These are phyloP conservation scores for Brachionus rotundiformis DNA, from an alignment of 1,140 invertebrate species.

Conservation along the genomic window DNA sequence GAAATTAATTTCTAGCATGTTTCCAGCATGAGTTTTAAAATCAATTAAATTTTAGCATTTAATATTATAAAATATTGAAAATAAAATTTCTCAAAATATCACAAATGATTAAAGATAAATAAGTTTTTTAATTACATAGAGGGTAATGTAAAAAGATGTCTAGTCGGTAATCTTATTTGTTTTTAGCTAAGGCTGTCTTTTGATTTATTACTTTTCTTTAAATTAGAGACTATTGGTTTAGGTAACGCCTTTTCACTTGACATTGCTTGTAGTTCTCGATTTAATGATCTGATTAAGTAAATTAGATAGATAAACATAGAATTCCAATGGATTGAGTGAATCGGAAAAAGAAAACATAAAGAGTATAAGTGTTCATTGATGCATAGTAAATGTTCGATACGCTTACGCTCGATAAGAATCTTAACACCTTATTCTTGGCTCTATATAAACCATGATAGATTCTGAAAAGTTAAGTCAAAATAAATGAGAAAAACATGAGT, in stretches of 20 bases:
- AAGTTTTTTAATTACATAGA: constrained; percentile 9
- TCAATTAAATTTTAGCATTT: too few relatives aligned
- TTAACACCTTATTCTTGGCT: background rate
- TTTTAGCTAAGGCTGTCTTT: background rate
- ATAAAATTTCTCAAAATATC: background rate
- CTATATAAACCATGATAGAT: background rate
- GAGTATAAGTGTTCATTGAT: background rate
- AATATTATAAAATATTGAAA: background rate
- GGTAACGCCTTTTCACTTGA: background rate
- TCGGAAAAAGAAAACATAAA: constrained; percentile 42
- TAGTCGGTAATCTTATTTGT: background rate
- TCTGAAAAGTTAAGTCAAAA: background rate
- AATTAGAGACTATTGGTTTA: constrained; percentile 14
- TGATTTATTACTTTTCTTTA: constrained; percentile 15
- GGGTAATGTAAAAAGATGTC: background rate
- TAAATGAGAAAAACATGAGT: constrained; percentile 16
- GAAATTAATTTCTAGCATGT: too few relatives aligned
- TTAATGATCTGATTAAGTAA: constrained; percentile 47
- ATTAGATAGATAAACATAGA: constrained; percentile 44
- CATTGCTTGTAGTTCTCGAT: constrained; percentile 24
- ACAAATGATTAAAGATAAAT: background rate
- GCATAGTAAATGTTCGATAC: background rate
- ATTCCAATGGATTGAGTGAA: constrained; percentile 50
- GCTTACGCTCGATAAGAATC: constrained; percentile 40
- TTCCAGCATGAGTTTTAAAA: too few relatives aligned